phyloP scores from a whole-genome alignment of 2,113 vertebrate genomes.

The Burhinus oedicnemus region DNA sequence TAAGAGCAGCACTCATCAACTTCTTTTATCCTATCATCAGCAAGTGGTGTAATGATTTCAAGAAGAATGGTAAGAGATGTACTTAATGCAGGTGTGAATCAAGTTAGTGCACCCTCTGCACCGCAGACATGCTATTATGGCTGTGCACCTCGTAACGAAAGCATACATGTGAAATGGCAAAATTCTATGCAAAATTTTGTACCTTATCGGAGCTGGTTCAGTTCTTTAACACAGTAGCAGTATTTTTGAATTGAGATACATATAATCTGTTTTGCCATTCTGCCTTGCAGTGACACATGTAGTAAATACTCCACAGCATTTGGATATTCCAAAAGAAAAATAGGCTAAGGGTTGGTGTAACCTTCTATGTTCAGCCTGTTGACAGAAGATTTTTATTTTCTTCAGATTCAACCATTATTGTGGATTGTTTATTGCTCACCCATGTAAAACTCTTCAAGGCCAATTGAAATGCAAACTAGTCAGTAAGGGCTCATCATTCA shows the following conservation, averaged over 20 bases:
- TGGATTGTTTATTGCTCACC: constrained; percentile 46
- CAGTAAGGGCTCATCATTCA: constrained; percentile 57
- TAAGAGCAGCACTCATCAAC: neutral
- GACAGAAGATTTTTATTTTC: constrained; percentile 19
- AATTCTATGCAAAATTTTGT: neutral
- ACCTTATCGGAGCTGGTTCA: neutral
- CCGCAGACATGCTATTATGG: neutral
- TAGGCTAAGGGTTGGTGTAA: neutral
- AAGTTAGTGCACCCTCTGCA: neutral
- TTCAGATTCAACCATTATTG: neutral
- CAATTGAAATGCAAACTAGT: constrained; percentile 67
- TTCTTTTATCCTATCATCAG: neutral
- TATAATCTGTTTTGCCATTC: neutral
- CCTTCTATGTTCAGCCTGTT: neutral
- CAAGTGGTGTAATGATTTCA: neutral
- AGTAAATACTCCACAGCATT: neutral
- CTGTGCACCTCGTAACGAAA: neutral
- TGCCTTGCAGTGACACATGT: neutral
- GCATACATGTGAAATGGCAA: neutral
- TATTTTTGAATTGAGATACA: neutral
- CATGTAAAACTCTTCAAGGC: constrained; percentile 44
- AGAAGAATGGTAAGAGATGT: neutral
- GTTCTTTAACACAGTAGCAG: neutral
- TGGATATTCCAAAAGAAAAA: neutral
- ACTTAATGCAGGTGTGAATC: neutral